These are phyloP conservation scores for Echeneis naucrates DNA, from an alignment of 2,797 vertebrate genomes.

Conservation along the genomic window DNA sequence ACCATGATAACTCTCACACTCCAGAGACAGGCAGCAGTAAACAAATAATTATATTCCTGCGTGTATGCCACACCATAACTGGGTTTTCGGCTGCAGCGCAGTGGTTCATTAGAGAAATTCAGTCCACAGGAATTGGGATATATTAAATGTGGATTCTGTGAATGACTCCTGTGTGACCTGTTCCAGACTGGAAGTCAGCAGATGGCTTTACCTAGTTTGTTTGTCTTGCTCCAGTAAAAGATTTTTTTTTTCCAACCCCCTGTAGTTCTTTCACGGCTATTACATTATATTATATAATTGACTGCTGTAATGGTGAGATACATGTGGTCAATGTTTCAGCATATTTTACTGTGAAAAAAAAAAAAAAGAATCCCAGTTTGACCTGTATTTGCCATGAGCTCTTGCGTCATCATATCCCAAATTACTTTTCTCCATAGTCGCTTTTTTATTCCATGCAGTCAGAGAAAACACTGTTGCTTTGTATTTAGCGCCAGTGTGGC, in stretches of 20 bases:
- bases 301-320: neutral
- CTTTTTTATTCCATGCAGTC: conserved; percentile 52
- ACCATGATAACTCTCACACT: conserved; percentile 52
- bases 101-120: conserved; percentile 54
- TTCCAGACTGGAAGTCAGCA: conserved; percentile 57
- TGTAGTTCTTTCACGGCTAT: conserved; percentile 1
- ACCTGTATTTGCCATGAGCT: conserved; percentile 30
- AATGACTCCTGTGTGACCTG: conserved; percentile 48
- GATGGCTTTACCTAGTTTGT: conserved; percentile 47
- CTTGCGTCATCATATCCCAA: conserved; percentile 31
- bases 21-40: conserved; percentile 60
- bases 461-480: conserved; percentile 58
- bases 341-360: conserved; percentile 2
- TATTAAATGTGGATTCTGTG: conserved; percentile 48
- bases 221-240: conserved; percentile 19
- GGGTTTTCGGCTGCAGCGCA: conserved; percentile 45
- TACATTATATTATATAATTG: neutral
- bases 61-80: conserved; percentile 35
- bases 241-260: neutral
- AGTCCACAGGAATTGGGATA: conserved; percentile 58
- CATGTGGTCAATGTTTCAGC: conserved; percentile 12
- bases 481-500: conserved; percentile 73
- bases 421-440: conserved; percentile 38
- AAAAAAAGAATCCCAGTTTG: conserved; percentile 14
- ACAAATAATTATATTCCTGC: conserved; percentile 65